These are phyloP conservation scores for Ethmia dodecea DNA, from an alignment of 2,888 invertebrate genomes.

Conservation along the genomic window DNA sequence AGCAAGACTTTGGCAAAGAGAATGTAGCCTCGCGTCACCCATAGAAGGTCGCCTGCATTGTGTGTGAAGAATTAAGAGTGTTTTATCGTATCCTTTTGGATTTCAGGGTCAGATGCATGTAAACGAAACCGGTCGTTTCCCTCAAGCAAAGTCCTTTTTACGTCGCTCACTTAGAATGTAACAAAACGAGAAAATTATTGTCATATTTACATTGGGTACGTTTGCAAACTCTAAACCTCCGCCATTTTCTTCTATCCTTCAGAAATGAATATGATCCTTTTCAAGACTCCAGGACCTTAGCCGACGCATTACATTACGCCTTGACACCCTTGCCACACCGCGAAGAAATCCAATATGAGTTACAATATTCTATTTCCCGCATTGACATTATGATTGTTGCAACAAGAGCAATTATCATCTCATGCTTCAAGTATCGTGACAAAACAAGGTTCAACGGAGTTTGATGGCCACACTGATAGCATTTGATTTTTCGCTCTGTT, in stretches of 20 bases:
- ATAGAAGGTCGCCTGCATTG: conserved; percentile 48
- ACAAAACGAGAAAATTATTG: no score
- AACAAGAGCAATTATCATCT: conserved; percentile 18
- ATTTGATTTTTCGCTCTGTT: conserved; percentile 29
- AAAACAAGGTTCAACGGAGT: no score
- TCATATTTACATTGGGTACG: no score
- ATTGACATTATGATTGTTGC: conserved; percentile 23
- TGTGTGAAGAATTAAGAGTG: conserved; percentile 17
- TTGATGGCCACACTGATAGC: conserved; percentile 11
- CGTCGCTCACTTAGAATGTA: no score
- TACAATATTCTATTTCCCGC: conserved; percentile 50
- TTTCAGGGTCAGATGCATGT: no score
- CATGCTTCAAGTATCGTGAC: neutral
- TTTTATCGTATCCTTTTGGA: conserved; percentile 11
- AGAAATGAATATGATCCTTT: neutral
- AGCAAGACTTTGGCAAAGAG: conserved; percentile 29
- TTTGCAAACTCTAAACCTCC: no score
- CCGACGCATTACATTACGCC: conserved; percentile 42
- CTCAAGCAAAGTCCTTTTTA: no score
- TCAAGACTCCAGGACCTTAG: neutral
- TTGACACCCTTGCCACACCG: conserved; percentile 51
- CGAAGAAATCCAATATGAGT: conserved; percentile 48
- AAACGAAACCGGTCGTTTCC: no score
- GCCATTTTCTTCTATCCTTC: no score
- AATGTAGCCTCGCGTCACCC: conserved; percentile 43